Evolutionary conservation across 2,797 vertebrate species (phyloP).

Genomic region (Heliangelus exortis): DNA sequence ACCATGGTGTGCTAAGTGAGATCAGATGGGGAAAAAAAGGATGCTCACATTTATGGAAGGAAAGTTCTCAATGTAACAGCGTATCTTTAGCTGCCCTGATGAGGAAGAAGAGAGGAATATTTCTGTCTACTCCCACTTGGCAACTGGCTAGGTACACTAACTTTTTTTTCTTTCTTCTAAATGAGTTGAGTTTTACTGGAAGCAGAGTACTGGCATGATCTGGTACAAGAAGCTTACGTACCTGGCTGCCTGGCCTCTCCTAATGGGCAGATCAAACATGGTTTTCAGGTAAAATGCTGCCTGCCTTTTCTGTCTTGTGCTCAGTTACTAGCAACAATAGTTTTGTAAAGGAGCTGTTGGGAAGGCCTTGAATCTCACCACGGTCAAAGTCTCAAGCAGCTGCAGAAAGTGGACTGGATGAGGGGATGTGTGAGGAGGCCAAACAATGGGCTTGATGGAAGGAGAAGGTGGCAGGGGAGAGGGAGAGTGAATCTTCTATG

Average conservation of each 20-base stretch:
- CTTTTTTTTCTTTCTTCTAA: slow-evolving; percentile 6
- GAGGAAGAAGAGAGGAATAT: not conserved
- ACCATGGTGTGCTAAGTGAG: slow-evolving; percentile 39
- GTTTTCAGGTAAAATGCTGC: not conserved
- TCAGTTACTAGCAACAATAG: not conserved
- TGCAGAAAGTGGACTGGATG: not conserved
- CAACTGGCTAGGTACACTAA: not conserved
- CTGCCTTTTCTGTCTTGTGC: not conserved
- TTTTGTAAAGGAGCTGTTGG: not conserved
- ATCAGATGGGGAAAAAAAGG: slow-evolving; percentile 16
- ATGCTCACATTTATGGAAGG: not conserved
- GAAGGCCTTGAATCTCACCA: not conserved
- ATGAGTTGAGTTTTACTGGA: slow-evolving; percentile 18
- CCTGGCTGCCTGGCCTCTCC: not conserved
- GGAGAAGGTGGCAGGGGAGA: not conserved
- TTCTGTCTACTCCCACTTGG: not conserved
- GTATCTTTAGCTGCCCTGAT: not conserved
- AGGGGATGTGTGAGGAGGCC: not conserved
- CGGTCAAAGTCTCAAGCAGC: not conserved
- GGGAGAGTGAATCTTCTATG: not conserved
- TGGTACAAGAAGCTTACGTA: not conserved
- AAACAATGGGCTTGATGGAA: not conserved
- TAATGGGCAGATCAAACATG: not conserved
- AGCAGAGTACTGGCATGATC: not conserved
- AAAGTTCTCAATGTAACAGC: not conserved